These are phyloP conservation scores for Heliocidaris erythrogramma DNA, from an alignment of 35 echinoderm and acorn worm species.

Conservation along the genomic window DNA sequence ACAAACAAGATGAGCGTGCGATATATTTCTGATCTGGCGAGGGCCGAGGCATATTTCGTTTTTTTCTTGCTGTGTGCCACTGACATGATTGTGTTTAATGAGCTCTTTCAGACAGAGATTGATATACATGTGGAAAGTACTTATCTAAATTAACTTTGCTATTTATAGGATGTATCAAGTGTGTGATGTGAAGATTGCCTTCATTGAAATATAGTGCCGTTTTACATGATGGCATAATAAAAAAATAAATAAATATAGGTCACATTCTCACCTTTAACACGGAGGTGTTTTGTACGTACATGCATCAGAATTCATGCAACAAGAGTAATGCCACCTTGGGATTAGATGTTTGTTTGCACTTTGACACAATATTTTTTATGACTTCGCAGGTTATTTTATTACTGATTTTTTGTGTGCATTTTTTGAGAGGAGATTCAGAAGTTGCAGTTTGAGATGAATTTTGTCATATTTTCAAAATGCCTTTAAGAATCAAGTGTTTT, in stretches of 20 bases:
- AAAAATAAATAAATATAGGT: neutral
- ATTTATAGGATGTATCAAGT: neutral
- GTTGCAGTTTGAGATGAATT: neutral
- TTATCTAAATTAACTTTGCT: neutral
- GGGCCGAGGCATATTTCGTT: too few relatives aligned
- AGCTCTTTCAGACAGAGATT: neutral
- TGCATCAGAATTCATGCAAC: neutral
- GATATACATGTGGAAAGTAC: neutral
- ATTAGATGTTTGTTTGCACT: neutral
- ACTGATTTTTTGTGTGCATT: neutral
- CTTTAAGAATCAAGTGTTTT: neutral
- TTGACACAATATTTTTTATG: neutral
- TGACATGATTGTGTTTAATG: neutral
- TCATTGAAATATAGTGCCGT: neutral
- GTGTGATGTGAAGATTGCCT: conserved; percentile 4
- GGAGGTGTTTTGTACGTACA: neutral
- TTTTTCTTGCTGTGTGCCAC: neutral
- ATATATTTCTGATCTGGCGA: too few relatives aligned
- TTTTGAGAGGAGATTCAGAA: neutral
- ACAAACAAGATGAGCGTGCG: too few relatives aligned
- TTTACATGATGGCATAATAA: neutral
- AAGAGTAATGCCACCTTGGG: neutral
- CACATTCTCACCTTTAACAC: neutral
- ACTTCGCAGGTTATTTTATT: neutral
- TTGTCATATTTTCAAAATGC: neutral